Conservation (phyloP, 2,797 vertebrate species). For the Florisuga fusca region DNA sequence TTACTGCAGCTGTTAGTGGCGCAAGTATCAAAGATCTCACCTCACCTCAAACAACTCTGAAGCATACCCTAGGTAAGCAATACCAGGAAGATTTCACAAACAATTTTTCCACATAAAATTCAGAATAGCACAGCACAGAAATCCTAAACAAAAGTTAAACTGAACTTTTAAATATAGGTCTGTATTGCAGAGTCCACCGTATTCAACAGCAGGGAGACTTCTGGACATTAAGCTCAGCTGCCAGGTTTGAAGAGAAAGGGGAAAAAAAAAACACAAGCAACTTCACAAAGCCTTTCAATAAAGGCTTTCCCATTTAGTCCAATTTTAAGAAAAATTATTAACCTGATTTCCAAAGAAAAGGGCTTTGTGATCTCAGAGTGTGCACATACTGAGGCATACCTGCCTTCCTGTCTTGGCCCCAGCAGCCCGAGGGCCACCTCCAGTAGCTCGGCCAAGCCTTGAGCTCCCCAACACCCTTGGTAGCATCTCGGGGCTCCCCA, state of each 20-base stretch:
- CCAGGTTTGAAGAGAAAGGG: not conserved
- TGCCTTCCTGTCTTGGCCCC: not conserved
- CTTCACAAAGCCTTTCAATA: not conserved
- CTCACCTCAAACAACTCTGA: not conserved
- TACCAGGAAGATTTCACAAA: not conserved
- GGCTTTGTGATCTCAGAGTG: not conserved
- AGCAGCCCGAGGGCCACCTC: not conserved
- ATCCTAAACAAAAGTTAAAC: not conserved
- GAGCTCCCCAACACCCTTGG: not conserved
- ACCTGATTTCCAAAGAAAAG: not conserved
- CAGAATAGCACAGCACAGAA: not conserved
- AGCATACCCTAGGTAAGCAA: fast-evolving
- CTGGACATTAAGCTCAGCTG: not conserved
- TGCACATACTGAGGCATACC: fast-evolving
- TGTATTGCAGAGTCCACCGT: not conserved
- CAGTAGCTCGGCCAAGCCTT: not conserved
- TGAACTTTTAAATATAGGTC: not conserved
- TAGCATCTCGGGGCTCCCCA: not conserved
- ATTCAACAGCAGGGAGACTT: not conserved
- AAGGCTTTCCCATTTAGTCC: not conserved
- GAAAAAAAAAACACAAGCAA: no score
- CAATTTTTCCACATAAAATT: not conserved
- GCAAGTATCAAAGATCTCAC: not conserved
- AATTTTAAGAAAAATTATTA: not conserved
- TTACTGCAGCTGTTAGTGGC: not conserved